Evolutionary conservation across 2,113 vertebrate species (phyloP).

Genomic region (Podocnemis expansa): DNA sequence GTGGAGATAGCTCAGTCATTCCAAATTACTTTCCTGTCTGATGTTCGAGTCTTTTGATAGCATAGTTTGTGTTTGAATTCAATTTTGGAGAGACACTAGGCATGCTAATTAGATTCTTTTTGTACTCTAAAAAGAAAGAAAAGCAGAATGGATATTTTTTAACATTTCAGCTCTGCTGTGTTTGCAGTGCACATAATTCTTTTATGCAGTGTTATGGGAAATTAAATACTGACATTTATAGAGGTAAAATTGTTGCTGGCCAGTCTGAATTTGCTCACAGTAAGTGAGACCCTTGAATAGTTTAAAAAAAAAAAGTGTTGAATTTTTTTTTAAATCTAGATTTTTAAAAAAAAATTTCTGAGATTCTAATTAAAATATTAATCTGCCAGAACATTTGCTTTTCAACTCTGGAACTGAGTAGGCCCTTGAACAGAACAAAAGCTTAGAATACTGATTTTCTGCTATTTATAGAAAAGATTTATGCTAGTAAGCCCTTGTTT

Average conservation of each 20-base stretch:
- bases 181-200: constrained; percentile 10
- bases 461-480: neutral
- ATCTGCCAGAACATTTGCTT: neutral
- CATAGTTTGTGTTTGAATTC: constrained; percentile 83
- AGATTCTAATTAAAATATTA: neutral
- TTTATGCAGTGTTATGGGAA: constrained; percentile 12
- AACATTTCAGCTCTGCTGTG: constrained; percentile 41
- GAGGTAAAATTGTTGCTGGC: neutral
- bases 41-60: constrained; percentile 81
- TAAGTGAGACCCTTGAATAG: constrained; percentile 22
- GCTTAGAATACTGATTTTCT: neutral
- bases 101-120: constrained; percentile 78
- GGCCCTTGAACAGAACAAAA: neutral
- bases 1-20: constrained; percentile 78
- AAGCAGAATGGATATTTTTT: constrained; percentile 50
- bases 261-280: constrained; percentile 42
- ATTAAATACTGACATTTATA: constrained; percentile 44
- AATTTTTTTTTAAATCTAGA: constrained; percentile 39
- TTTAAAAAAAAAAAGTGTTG: neutral
- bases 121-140: constrained; percentile 45
- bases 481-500: neutral
- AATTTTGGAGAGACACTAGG: constrained; percentile 76
- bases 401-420: neutral
- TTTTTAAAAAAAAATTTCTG: neutral
- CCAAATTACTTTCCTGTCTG: constrained; percentile 79